Base-by-base conservation (phyloP, 2,113 vertebrate genomes). In the Vidua macroura region DNA sequence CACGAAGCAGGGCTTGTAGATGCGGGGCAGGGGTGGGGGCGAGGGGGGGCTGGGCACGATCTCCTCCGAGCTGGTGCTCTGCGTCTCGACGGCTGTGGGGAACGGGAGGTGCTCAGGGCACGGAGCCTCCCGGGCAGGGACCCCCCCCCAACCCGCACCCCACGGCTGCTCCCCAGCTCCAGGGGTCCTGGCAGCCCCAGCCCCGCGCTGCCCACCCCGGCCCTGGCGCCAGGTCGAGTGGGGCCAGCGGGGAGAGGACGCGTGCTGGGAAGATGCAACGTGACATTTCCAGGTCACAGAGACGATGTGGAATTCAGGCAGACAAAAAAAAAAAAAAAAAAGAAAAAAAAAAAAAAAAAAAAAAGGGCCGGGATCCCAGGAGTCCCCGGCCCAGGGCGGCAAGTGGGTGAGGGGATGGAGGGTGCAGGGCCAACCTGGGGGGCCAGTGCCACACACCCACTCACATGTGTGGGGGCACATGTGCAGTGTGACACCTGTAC, bases 1-100 rank as follows among this genome's bases (percentile, higher is more conserved):
- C 97, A 99, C 99, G 93, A 99, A 99, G 97, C 99, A 99, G 90
- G 99, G 99, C 96, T 99, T 99, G 98, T 99, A 99, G 98, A 99
- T 98, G 39, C 99, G 98, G 90, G 99, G 99, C 11, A 99, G 98
- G 10, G 99, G 99, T 7, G 99, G 99, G 10, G 99, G 99, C 0
- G 99, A 99, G 31, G 99, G 99, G 2, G 99, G 99, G 94, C 99
- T 99, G 97, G 99, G 99, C 96, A 99, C 99, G 58, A 99, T 99
- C 97, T 99, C 99, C 97, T 99, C 99, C 0, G 99, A 99, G 97
- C 99, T 99, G 98, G 98, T 99, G 98, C 99, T 99, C 98, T 99
- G 99, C 81, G 99, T 99, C 98, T 99, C 99, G 19, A 99, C 99
- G 33, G 99, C 99, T 99, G 96, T 13, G 59, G 90, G 97, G 52